Evolutionary conservation across 2,797 vertebrate genomes (phyloP), one percentile per base, ranked within the genome.

Genomic region (Coregonus suidteri): DNA sequence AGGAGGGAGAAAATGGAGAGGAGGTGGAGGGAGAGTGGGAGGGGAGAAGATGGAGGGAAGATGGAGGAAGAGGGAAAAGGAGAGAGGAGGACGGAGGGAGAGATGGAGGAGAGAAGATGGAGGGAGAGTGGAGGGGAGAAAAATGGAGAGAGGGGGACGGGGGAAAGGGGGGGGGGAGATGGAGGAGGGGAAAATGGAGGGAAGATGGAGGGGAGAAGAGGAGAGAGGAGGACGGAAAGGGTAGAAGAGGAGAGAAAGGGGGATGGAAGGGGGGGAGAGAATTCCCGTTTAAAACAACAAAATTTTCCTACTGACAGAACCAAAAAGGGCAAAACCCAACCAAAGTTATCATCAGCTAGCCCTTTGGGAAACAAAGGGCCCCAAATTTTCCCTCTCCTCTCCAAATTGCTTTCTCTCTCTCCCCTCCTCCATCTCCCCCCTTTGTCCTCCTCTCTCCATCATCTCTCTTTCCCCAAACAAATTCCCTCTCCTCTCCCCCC

Each of bases 331-430:
- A 35, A 79, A 76, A 41, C 80, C 73, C 66, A 41, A 77, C 73
- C 83, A 77, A 82, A 64, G 75, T 84, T 73, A 82, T 83, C 83
- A 86, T 86, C 71, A 87, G 79, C 81, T 78, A 75, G 81, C 68
- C 83, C 83, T 87, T n/a, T n/a, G n/a, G 74, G 73, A 80, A 86
- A 86, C 86, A 88, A 88, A n/a, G n/a, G 89, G 89, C 88, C 84
- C 84, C 83, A 75, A 79, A 84, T 86, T 79, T 85, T 77, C 73
- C 16, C 4, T 59, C 52, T 54, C n/a, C 54, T 64, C 13, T 53
- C 20, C 20, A 30, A 16, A 53, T 34, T 7, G 1, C 13, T 86
- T 73, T 62, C 82, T 77, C 64, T 71, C 69, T 69, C 77, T 65
- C 78, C 37, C 73, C 74, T 3, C 14, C 14, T 47, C 20, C 66